These are phyloP conservation scores for Ptyas mucosa DNA, from an alignment of 2,113 vertebrate species.

Conservation along the genomic window DNA sequence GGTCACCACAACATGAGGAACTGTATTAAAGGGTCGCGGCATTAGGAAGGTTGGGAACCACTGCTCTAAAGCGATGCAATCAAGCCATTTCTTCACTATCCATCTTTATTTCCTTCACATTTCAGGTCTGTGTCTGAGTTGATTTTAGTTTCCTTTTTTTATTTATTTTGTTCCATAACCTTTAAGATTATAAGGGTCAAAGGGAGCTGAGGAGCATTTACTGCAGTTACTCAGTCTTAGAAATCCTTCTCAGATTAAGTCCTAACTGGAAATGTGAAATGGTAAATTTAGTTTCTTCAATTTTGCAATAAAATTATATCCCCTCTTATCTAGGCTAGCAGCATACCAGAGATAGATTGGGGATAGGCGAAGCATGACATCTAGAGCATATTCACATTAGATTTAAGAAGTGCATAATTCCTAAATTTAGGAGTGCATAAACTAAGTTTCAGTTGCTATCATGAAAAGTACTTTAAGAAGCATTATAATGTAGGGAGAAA, in stretches of 20 bases:
- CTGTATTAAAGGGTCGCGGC: too few species aligned
- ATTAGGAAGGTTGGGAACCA: too few species aligned
- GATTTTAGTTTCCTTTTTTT: background rate
- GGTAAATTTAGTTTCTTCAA: background rate
- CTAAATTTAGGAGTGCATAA: background rate
- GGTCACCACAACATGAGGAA: too few species aligned
- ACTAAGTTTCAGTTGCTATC: background rate
- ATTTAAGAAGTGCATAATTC: background rate
- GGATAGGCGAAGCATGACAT: background rate
- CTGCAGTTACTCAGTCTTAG: background rate
- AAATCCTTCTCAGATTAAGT: background rate
- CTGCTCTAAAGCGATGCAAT: background rate
- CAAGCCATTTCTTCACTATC: background rate
- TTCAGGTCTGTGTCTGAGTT: background rate
- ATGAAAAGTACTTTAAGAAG: background rate
- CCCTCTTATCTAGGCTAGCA: background rate
- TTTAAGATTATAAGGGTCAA: background rate
- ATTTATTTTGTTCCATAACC: slow-evolving; percentile 12
- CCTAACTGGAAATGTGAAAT: background rate
- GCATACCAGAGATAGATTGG: slow-evolving; percentile 5
- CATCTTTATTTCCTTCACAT: fast-evolving
- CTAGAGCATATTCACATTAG: background rate
- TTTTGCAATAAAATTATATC: background rate
- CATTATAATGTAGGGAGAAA: background rate
- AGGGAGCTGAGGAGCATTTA: background rate